Evolutionary conservation across 2,888 invertebrate genomes (phyloP).

Genomic region (Drosophila heteroneura): DNA sequence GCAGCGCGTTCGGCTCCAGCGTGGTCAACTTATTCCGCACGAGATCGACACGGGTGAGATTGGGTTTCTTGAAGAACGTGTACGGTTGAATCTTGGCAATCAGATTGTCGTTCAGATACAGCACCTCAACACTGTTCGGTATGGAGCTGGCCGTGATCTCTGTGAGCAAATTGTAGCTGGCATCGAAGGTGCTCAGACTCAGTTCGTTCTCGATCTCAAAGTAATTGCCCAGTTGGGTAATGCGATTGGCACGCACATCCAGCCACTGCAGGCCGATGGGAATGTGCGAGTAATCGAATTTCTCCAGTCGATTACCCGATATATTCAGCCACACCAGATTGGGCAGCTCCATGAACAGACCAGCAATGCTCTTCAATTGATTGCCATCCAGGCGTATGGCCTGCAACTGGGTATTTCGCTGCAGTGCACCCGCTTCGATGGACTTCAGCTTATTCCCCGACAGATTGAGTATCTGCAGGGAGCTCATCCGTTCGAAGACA

Average conservation of each 20-base stretch:
- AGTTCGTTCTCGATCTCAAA: slow-evolving; percentile 90
- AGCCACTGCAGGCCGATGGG: slow-evolving; percentile 94
- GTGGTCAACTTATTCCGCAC: slow-evolving; percentile 96
- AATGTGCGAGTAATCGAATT: slow-evolving; percentile 95
- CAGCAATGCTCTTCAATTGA: slow-evolving; percentile 92
- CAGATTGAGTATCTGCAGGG: slow-evolving; percentile 94
- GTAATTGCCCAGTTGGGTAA: slow-evolving; percentile 92
- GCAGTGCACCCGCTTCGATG: slow-evolving; percentile 93
- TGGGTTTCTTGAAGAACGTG: slow-evolving; percentile 95
- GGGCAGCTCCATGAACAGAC: slow-evolving; percentile 92
- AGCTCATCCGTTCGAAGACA: slow-evolving; percentile 91
- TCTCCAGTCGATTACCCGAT: slow-evolving; percentile 94
- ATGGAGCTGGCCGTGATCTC: slow-evolving; percentile 92
- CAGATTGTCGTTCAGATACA: slow-evolving; percentile 95
- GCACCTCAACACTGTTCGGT: slow-evolving; percentile 93
- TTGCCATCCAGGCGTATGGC: slow-evolving; percentile 96
- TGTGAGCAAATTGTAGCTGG: slow-evolving; percentile 93
- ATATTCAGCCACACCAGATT: slow-evolving; percentile 95
- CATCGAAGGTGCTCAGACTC: slow-evolving; percentile 93
- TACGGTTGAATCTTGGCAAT: slow-evolving; percentile 94
- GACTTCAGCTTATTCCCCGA: slow-evolving; percentile 93
- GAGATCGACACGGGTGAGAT: slow-evolving; percentile 95
- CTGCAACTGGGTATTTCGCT: slow-evolving; percentile 91
- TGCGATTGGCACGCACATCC: slow-evolving; percentile 94
- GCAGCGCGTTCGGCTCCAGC: slow-evolving; percentile 94